Base-by-base conservation (phyloP, 2,797 vertebrate species). In the Tarsius wallacei region DNA sequence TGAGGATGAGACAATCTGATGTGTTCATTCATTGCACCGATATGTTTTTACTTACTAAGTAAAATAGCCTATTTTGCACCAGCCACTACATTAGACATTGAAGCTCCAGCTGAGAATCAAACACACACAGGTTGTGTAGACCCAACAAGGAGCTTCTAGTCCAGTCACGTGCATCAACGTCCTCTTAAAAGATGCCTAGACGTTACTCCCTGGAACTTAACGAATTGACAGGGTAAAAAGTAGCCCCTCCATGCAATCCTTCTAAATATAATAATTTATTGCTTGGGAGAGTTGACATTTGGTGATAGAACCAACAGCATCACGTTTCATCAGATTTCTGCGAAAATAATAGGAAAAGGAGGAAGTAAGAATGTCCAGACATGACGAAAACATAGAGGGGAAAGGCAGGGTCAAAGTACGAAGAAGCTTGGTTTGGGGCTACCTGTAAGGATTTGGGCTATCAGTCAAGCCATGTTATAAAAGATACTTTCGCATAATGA, bases 401-500 rank as follows among this genome's bases (percentile, higher is more conserved):
- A 86, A 80, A 74, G 28, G 7, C 28, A 66, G 53, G 51, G 13
- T 47, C 42, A 49, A 78, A 49, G 51, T 11, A 47, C 16, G 82
- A 93, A 47, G 70, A 70, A 64, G 8, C 26, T 85, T 47, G 24
- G 22, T 33, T 64, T 57, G 59, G 13, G 13, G 76, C 36, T 81
- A 24, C 77, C 49, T 59, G 31, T 42, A 85, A 22, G 42, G 68
- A 74, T 77, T 70, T 28, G 88, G 78, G 82, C 42, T 66, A 78
- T 31, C 57, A 49, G 33, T 71, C 71, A 89, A 88, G 63, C 11
- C 31, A 6, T 9, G 19, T 71, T 88, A 76, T 24, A 59, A 93
- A 90, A 82, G 76, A 42, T 11, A 85, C 86, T 17, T 57, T 95
- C 76, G 88, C 66, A n/a, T 71, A 93, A 61, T 16, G 31, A 71